A percentile compares a stretch with the other conserved stretches of the same genome.
Conservation (phyloP, 2,888 invertebrate species). For the Luperina nickerlii region DNA sequence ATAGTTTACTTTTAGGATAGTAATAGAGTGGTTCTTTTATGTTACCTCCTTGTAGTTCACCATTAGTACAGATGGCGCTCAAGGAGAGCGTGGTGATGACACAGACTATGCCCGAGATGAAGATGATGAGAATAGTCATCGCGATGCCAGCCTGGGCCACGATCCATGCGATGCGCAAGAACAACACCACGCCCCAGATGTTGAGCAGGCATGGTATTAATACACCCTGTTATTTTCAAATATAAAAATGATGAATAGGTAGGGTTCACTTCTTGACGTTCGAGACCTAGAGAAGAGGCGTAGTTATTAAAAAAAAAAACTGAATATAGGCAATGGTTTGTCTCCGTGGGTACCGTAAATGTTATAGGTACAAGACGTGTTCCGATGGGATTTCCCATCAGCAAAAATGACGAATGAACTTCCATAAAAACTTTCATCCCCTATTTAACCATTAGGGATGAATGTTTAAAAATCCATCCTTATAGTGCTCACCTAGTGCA, state of each 20-base stretch:
- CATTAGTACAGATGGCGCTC: conserved; percentile 97
- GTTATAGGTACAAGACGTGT: not conserved
- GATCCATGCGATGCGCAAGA: conserved; percentile 98
- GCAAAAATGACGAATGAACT: not conserved
- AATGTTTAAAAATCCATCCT: not conserved
- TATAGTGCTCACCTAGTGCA: not conserved
- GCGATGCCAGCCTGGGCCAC: conserved; percentile 97
- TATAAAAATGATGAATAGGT: not conserved
- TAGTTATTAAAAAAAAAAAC: not conserved
- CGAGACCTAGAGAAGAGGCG: not conserved
- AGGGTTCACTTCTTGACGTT: not conserved
- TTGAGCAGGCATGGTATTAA: conserved; percentile 98
- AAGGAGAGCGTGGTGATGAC: conserved; percentile 96
- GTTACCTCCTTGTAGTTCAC: conserved; percentile 98
- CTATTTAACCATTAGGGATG: not conserved
- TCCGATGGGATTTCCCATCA: not conserved
- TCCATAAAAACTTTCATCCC: not conserved
- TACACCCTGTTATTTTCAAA: conserved; percentile 91
- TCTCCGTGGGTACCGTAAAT: not conserved
- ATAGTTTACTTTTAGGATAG: not conserved
- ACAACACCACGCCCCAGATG: conserved; percentile 99
- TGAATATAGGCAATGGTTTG: not conserved
- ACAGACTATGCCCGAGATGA: conserved; percentile 89
- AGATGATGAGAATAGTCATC: conserved; percentile 91
- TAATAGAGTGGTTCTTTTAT: not conserved